phyloP scores from a whole-genome alignment of 2,113 vertebrate genomes.

The Engystomops pustulosus region DNA sequence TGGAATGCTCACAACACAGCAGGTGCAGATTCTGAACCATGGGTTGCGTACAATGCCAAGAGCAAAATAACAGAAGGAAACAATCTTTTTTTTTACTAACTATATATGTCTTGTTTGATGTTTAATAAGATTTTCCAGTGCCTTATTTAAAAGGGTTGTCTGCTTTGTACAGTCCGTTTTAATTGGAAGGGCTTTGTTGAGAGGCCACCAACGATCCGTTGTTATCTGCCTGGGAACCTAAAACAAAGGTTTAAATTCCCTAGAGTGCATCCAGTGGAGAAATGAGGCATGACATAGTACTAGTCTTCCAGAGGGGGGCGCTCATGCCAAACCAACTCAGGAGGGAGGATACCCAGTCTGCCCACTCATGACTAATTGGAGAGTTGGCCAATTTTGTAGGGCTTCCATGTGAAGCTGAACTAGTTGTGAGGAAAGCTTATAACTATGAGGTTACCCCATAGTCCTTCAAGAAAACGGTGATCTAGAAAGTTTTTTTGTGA shows the following conservation, averaged over 20 bases:
- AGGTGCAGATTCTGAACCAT: slow-evolving; percentile 2
- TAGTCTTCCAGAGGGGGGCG: too few relatives aligned
- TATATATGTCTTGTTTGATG: not conserved
- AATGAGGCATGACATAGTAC: not conserved
- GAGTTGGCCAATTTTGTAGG: too few relatives aligned
- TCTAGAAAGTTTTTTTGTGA: too few relatives aligned
- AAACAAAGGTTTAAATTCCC: not conserved
- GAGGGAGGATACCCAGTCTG: too few relatives aligned
- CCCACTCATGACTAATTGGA: too few relatives aligned
- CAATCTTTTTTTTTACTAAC: not conserved
- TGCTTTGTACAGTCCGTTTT: not conserved
- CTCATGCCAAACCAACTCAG: too few relatives aligned
- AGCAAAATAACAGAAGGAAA: not conserved
- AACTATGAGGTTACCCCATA: too few relatives aligned
- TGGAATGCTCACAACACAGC: slow-evolving; percentile 33
- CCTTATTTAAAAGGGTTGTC: not conserved
- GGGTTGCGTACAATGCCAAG: not conserved
- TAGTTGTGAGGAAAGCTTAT: too few relatives aligned
- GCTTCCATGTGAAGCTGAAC: too few relatives aligned
- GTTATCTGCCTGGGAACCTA: not conserved
- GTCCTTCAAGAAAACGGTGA: too few relatives aligned
- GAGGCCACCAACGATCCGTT: not conserved
- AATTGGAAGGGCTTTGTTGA: not conserved
- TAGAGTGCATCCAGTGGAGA: not conserved
- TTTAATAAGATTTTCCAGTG: not conserved